phyloP scores from a whole-genome alignment of 1,140 invertebrate species.

The Micrasema longulum region DNA sequence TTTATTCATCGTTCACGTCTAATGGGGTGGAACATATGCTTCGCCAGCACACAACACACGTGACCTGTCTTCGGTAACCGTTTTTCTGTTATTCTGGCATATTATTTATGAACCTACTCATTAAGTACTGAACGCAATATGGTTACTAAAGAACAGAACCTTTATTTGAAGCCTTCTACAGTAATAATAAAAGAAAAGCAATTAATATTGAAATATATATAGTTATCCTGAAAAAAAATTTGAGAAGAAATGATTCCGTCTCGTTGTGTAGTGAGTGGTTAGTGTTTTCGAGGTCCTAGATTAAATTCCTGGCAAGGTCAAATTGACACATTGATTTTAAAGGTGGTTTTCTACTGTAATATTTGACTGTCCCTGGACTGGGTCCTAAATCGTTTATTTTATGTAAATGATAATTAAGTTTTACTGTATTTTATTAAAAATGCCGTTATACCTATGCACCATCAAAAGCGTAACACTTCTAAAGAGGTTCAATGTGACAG shows the following conservation, averaged over 20 bases:
- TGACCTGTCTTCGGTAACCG: conserved; percentile 27
- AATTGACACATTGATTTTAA: background rate
- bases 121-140: background rate
- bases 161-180: background rate
- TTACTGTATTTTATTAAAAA: too few species aligned
- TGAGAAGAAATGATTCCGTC: background rate
- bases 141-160: background rate
- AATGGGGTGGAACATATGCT: conserved; percentile 51
- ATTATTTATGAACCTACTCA: background rate
- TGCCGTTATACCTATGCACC: too few species aligned
- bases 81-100: conserved; percentile 8
- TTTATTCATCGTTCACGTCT: conserved; percentile 52
- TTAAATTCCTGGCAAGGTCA: background rate
- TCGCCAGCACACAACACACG: conserved; percentile 13
- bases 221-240: background rate
- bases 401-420: too few species aligned
- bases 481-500: background rate
- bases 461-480: background rate
- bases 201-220: background rate
- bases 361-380: too few species aligned
- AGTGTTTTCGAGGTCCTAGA: background rate
- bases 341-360: too few species aligned
- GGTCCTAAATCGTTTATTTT: too few species aligned
- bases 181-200: background rate
- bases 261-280: background rate